phyloP scores from a whole-genome alignment of 2,113 vertebrate species.

The Lepus timidus region DNA sequence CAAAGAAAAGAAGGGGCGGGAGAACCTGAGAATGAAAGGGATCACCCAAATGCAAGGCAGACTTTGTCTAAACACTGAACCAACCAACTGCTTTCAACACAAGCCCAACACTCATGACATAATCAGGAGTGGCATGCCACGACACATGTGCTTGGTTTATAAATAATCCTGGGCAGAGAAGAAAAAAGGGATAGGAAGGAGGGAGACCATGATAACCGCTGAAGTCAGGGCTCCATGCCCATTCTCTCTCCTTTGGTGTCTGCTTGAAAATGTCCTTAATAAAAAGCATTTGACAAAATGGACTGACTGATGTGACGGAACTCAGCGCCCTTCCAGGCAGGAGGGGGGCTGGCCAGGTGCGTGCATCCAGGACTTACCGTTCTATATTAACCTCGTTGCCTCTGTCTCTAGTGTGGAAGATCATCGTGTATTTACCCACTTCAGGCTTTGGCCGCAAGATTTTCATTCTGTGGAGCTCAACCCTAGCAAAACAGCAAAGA shows the following conservation, averaged over 20 bases:
- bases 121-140: neutral
- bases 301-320: neutral
- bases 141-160: neutral
- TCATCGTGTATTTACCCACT: constrained; percentile 96
- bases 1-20: neutral
- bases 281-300: neutral
- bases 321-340: neutral
- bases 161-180: neutral
- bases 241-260: neutral
- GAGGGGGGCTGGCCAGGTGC: rapidly evolving
- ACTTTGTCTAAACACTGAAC: neutral
- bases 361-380: constrained; percentile 88
- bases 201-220: neutral
- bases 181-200: neutral
- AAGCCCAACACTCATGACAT: neutral
- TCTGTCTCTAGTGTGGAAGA: constrained; percentile 95
- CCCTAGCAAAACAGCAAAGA: constrained; percentile 86
- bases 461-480: constrained; percentile 94
- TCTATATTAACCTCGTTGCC: constrained; percentile 94
- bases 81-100: neutral
- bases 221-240: neutral
- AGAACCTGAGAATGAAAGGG: neutral
- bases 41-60: neutral
- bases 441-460: constrained; percentile 91
- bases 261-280: neutral